These are phyloP conservation scores for Cladopsammia gracilis DNA, from an alignment of 64 coral and sea anemone species.

Conservation along the genomic window DNA sequence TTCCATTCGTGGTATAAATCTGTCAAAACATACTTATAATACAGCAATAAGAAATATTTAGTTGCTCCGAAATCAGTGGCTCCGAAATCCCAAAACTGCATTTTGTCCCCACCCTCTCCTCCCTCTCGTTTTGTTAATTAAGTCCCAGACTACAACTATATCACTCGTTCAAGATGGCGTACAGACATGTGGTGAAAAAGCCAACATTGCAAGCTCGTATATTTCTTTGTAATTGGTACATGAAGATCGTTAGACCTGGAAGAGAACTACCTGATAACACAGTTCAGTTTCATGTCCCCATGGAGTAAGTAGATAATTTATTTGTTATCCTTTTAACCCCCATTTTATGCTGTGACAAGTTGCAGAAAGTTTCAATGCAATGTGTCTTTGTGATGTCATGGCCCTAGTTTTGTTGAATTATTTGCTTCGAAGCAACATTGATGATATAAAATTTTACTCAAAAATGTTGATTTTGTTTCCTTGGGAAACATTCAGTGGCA, in stretches of 20 bases:
- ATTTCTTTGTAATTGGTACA: constrained; percentile 98
- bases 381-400: too few relatives aligned
- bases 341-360: not conserved
- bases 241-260: constrained; percentile 93
- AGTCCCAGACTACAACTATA: not conserved
- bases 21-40: too few relatives aligned
- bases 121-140: not conserved
- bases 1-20: too few relatives aligned
- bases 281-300: constrained; percentile 92
- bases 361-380: too few relatives aligned
- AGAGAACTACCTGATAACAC: constrained; percentile 87
- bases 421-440: too few relatives aligned
- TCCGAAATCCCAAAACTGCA: too few relatives aligned
- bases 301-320: constrained; percentile 90
- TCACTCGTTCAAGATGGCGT: constrained; percentile 93
- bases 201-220: constrained; percentile 96
- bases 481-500: too few relatives aligned
- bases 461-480: too few relatives aligned
- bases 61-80: too few relatives aligned
- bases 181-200: constrained; percentile 92
- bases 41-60: too few relatives aligned
- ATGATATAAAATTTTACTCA: too few relatives aligned
- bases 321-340: not conserved
- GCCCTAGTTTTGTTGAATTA: too few relatives aligned
- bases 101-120: not conserved